A percentile compares a stretch with the other conserved stretches of the same genome.
Evolutionary conservation across 2,113 vertebrate genomes (phyloP).

Genomic region (Oryzias melastigma): DNA sequence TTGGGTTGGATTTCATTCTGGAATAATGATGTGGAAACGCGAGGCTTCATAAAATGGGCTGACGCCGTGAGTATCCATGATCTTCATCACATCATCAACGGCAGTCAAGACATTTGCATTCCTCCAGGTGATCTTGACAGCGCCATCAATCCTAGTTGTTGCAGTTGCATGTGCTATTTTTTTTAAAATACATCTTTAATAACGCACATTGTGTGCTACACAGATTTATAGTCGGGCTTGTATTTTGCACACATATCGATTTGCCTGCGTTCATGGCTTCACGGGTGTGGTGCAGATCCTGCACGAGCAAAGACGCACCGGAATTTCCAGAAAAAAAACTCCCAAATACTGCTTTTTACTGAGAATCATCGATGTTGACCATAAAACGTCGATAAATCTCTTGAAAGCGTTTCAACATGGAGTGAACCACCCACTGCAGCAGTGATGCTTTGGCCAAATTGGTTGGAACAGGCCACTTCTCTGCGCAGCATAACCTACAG

Average conservation of each 20-base stretch:
- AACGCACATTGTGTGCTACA: neutral
- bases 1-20: constrained; percentile 5
- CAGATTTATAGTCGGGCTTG: constrained; percentile 2
- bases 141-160: neutral
- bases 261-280: constrained; percentile 66
- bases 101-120: constrained; percentile 12
- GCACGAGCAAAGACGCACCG: constrained; percentile 53
- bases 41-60: constrained; percentile 25
- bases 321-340: neutral
- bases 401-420: constrained; percentile 38
- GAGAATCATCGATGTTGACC: neutral
- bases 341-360: neutral
- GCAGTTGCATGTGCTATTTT: too few relatives aligned
- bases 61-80: constrained; percentile 50
- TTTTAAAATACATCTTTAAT: too few relatives aligned
- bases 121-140: constrained; percentile 40
- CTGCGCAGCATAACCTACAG: constrained; percentile 43
- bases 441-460: constrained; percentile 43
- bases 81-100: constrained; percentile 19
- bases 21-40: constrained; percentile 19
- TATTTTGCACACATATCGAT: constrained; percentile 63
- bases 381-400: too few relatives aligned
- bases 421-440: constrained; percentile 76
- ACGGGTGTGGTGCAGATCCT: constrained; percentile 78
- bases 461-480: constrained; percentile 45